These are phyloP conservation scores for Spatulosminthurus flaviceps DNA, from an alignment of 2,888 invertebrate species.

Conservation along the genomic window DNA sequence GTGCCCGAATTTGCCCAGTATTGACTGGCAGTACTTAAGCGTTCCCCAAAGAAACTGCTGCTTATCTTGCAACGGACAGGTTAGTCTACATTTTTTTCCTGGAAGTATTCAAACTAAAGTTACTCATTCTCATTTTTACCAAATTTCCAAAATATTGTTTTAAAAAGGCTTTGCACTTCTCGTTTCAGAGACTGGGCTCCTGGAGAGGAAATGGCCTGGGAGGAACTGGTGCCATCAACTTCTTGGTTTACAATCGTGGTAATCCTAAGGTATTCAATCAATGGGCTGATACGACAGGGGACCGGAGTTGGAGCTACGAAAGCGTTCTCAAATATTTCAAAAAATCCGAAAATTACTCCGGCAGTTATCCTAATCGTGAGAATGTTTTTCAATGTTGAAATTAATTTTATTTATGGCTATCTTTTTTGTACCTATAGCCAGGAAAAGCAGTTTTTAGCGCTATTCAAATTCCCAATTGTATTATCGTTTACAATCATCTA, in stretches of 20 bases:
- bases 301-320: conserved; percentile 52
- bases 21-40: conserved; percentile 57
- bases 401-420: too few species aligned
- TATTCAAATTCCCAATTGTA: not conserved
- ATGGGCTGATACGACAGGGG: conserved; percentile 55
- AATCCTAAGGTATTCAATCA: conserved; percentile 53
- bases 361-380: conserved; percentile 52
- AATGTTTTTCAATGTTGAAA: not conserved
- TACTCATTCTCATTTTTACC: too few species aligned
- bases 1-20: conserved; percentile 51
- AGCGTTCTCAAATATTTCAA: conserved; percentile 53
- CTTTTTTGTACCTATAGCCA: too few species aligned
- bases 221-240: conserved; percentile 53
- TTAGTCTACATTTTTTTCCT: too few species aligned
- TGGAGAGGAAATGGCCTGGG: conserved; percentile 54
- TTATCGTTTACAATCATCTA: not conserved
- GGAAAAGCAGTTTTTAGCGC: too few species aligned
- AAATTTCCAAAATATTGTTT: not conserved
- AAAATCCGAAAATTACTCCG: conserved; percentile 58
- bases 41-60: conserved; percentile 54
- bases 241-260: conserved; percentile 56
- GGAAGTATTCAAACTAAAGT: too few species aligned
- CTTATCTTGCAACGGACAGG: conserved; percentile 51
- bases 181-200: not conserved
- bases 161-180: not conserved